phyloP scores from a whole-genome alignment of 2,888 invertebrate species.

The Odontocerum albicorne region DNA sequence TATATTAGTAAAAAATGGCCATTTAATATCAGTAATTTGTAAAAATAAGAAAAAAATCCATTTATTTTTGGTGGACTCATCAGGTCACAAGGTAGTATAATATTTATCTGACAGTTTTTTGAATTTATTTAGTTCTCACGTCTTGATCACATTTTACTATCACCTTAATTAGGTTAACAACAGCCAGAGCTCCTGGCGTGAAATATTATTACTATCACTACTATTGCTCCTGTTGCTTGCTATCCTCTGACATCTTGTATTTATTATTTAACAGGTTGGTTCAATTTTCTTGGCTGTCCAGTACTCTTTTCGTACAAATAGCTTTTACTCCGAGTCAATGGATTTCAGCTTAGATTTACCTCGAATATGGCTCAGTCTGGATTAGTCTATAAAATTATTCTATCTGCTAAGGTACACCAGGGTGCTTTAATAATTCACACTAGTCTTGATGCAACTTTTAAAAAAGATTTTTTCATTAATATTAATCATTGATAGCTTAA shows the following conservation, averaged over 20 bases:
- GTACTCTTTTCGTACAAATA: conserved; percentile 48
- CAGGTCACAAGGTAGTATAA: conserved; percentile 53
- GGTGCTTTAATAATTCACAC: conserved; percentile 10
- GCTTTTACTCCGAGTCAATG: conserved; percentile 1
- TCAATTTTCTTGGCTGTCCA: conserved; percentile 61
- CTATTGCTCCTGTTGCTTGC: neutral
- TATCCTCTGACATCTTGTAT: conserved; percentile 48
- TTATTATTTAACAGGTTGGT: conserved; percentile 58
- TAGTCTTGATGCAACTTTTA: conserved; percentile 11
- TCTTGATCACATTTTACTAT: neutral
- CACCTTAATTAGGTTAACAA: neutral
- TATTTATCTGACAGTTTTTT: conserved; percentile 55
- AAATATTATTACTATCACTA: neutral
- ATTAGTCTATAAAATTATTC: too few species aligned
- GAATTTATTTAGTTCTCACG: neutral
- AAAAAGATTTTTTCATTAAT: too few species aligned
- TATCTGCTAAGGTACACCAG: too few species aligned
- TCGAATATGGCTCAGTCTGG: too few species aligned
- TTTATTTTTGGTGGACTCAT: too few species aligned
- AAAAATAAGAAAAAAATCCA: too few species aligned
- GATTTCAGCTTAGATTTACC: neutral
- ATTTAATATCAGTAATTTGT: too few species aligned
- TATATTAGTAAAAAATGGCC: too few species aligned
- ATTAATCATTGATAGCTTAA: too few species aligned
- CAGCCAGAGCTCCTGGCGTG: conserved; percentile 1